Evolutionary conservation across 2,113 vertebrate species (phyloP), one percentile per base, ranked within the genome.

Genomic region (Numida meleagris): DNA sequence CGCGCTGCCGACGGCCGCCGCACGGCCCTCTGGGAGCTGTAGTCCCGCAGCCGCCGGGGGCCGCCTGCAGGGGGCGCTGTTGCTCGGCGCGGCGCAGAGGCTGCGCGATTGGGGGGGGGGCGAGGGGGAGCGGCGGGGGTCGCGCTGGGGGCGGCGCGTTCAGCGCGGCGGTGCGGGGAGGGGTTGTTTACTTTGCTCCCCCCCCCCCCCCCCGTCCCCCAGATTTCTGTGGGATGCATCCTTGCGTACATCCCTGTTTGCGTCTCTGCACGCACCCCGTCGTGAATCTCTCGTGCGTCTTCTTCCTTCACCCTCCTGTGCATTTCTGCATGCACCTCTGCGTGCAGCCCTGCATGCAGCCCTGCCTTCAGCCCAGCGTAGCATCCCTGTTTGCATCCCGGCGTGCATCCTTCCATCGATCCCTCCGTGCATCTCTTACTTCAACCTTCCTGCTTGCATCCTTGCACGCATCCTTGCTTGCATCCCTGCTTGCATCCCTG

Each of bases 1-100:
- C 98, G 98, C 97, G 96, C 97, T 98, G 98, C 98, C 98, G 98
- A 98, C 97, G 97, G 95, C 79, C 83, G 53, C 70, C 97, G 98
- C 97, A 71, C 58, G 23, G 98, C 46, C 84, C 83, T 12, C 67
- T 98, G 99, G 99, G 99, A 96, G 95, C 76, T 97, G 98, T 97
- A 98, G 99, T 99, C 89, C 76, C 12, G 29, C 21, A 8, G 42
- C 25, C 71, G 67, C 74, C 71, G 50, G 55, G 31, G 29, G 86
- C 67, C 70, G 34, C 76, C 94, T 87, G 96, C 91, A 90, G 96
- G 89, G 94, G 94, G 95, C 94, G 88, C 87, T 87, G 55, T 40
- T n/a, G 63, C 5, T 43, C 36, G 19, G 53, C 14, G 58, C 51
- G 50, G 42, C 40, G 71, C 42, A 53, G 59, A 48, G 40, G 10